Evolutionary conservation across 2,888 invertebrate species (phyloP).

Genomic region (Cylloceria caligata): DNA sequence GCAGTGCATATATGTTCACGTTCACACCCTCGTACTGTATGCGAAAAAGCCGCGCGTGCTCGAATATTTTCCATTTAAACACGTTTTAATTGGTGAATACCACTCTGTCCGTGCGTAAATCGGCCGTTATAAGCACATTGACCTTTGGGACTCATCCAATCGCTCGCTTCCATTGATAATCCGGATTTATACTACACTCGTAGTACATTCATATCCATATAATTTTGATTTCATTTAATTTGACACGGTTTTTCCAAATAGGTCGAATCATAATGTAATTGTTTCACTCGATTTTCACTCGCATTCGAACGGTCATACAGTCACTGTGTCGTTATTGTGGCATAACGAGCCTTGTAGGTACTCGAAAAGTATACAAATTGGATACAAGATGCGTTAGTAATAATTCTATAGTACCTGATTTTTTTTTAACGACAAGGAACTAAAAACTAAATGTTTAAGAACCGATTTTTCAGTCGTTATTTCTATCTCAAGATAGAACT

Average conservation of each 20-base stretch:
- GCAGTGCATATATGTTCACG: constrained; percentile 52
- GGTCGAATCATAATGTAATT: constrained; percentile 41
- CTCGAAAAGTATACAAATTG: constrained; percentile 14
- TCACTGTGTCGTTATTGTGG: background rate
- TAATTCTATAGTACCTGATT: background rate
- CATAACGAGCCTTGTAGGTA: no score
- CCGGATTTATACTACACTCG: constrained; percentile 42
- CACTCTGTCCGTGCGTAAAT: constrained; percentile 58
- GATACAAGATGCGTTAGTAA: background rate
- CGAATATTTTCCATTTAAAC: constrained; percentile 82
- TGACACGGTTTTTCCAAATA: constrained; percentile 35
- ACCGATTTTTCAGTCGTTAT: no score
- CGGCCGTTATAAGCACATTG: constrained; percentile 72
- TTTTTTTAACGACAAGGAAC: no score
- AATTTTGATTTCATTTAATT: constrained; percentile 58
- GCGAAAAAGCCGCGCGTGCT: constrained; percentile 68
- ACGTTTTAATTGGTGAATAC: constrained; percentile 73
- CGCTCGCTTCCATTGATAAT: constrained; percentile 57
- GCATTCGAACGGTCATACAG: background rate
- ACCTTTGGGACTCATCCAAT: constrained; percentile 80
- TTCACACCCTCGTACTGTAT: constrained; percentile 53
- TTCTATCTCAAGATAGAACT: no score
- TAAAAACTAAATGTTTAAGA: no score
- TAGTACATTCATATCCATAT: constrained; percentile 11
- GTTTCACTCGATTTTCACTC: constrained; percentile 45